Conservation (phyloP, 2,888 invertebrate species). For the Drosophila tanythrix region DNA sequence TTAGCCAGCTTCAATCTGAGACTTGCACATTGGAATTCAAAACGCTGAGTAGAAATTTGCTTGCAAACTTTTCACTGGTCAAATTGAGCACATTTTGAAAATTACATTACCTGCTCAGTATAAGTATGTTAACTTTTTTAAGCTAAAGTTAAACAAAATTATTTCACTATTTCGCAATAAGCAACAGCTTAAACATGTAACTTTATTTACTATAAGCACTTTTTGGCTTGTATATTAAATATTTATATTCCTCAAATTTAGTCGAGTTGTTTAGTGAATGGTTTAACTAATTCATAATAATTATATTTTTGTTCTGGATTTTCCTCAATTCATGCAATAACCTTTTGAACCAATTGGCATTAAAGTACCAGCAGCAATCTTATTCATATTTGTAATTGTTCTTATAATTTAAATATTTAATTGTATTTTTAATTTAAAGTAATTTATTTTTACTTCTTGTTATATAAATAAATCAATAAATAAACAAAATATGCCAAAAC, state of each 20-base stretch:
- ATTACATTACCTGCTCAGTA: no score
- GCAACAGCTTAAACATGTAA: no score
- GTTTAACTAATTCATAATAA: no score
- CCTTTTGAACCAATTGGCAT: background rate
- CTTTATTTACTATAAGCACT: no score
- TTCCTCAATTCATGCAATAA: background rate
- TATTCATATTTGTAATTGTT: background rate
- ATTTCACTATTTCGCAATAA: no score
- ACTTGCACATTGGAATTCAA: background rate
- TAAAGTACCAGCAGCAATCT: background rate
- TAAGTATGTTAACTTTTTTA: no score
- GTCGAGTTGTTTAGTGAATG: no score
- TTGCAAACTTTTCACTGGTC: background rate
- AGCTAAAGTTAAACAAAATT: no score
- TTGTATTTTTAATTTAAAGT: background rate
- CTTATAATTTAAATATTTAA: background rate
- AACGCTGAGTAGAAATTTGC: background rate
- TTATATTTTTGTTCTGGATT: background rate
- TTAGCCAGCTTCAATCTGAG: background rate
- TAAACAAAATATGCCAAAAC: background rate
- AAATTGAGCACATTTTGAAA: background rate
- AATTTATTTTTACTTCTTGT: background rate
- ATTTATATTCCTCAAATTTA: no score
- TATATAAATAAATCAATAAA: background rate
- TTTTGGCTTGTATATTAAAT: no score